Base-by-base conservation (phyloP, 2,888 invertebrate species). In the Nomada hirtipes region DNA sequence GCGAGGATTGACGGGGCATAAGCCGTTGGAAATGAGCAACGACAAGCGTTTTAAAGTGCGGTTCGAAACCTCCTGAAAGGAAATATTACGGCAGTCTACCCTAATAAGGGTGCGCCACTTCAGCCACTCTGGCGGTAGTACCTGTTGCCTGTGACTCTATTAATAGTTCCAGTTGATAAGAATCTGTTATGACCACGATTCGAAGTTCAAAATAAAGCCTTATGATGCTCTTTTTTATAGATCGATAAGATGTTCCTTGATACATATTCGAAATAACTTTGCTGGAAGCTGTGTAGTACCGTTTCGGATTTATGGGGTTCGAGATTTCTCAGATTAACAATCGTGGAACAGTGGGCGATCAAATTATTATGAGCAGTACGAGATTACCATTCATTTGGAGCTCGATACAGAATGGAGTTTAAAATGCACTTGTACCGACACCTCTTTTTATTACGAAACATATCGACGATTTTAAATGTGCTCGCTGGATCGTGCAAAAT, bases 1-100 rank as follows among this genome's bases (percentile, higher is more conserved):
- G 82, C 80, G 85, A 78, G 83, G 77, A 87, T 86, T 80, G 85
- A 81, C 83, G 86, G 84, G 74, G 82, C 70, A 80, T 88, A 88
- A 89, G 84, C 87, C 79, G 79, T 79, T 80, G 83, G 83, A 90
- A 89, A 90, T 90, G 90, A 90, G 88, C 88, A 86, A 85, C 87
- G 81, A 85, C 86, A 84, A 86, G 86, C 86, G 74, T 88, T 90
- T 90, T 86, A 76, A 83, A 86, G 82, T 83, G 81, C 70, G 82
- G 71, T 82, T 89, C 83, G 86, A 76, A 86, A 78, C 85, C 81
- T 77, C 60, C 79, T 85, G 76, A 84, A 88, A 86, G 88, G 85
- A 88, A 85, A 86, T 79, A 86, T 85, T 85, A 85, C 85, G 84
- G 82, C 85, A 68, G 76, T 79, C 83, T 77, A 65, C 78, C 73